phyloP scores from a whole-genome alignment of 1,140 invertebrate genomes.

The Hypsibius dujardini region DNA sequence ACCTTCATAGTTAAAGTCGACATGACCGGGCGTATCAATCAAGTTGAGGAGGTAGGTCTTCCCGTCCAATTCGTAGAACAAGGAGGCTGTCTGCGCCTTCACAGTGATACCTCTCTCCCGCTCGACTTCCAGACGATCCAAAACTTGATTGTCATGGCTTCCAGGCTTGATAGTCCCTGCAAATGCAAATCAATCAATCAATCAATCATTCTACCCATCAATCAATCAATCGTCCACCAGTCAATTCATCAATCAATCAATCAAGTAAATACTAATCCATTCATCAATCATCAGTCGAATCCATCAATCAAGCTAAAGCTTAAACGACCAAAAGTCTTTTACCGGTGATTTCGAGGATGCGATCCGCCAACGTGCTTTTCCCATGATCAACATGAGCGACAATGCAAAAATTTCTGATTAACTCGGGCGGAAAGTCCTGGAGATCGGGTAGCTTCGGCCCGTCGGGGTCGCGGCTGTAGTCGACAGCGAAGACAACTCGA shows the following conservation, averaged over 20 bases:
- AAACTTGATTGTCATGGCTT: conserved; percentile 48
- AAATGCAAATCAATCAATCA: too few species aligned
- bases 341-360: conserved; percentile 70
- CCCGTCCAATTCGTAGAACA: conserved; percentile 47
- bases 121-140: conserved; percentile 77
- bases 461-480: too few species aligned
- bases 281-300: too few species aligned
- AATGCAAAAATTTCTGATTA: conserved; percentile 82
- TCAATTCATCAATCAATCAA: too few species aligned
- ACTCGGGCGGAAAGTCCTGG: conserved; percentile 41
- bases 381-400: conserved; percentile 96
- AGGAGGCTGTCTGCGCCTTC: conserved; percentile 84
- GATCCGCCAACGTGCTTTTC: conserved; percentile 83
- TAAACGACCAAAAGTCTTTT: conserved; percentile 19
- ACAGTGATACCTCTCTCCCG: conserved; percentile 89
- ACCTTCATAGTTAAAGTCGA: too few species aligned
- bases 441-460: conserved; percentile 24
- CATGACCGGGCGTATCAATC: conserved; percentile 88
- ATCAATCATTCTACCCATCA: too few species aligned
- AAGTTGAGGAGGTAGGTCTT: conserved; percentile 71
- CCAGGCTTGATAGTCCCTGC: conserved; percentile 25
- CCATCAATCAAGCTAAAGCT: too few species aligned
- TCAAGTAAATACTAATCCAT: too few species aligned
- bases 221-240: too few species aligned
- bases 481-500: too few species aligned